Evolutionary conservation across 2,113 vertebrate species (phyloP).

Genomic region (Donacobius atricapilla): DNA sequence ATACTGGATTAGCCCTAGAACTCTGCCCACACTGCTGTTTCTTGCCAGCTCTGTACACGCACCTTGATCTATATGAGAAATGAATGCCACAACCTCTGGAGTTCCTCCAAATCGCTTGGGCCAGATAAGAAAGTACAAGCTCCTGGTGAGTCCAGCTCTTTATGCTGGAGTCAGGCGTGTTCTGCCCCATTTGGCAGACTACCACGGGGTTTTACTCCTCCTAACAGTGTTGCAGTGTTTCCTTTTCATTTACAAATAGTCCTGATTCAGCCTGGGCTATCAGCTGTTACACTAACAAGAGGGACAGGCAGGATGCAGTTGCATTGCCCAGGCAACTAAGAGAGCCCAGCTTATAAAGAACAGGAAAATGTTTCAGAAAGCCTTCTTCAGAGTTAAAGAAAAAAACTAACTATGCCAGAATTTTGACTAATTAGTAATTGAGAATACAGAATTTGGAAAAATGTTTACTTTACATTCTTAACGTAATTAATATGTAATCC

Average conservation of each 20-base stretch:
- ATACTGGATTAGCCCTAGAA: background rate
- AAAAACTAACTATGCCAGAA: background rate
- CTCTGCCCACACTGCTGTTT: background rate
- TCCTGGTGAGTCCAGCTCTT: background rate
- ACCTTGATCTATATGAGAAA: background rate
- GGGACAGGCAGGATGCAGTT: background rate
- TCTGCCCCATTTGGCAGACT: conserved; percentile 33
- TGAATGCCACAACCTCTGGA: background rate
- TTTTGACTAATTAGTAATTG: background rate
- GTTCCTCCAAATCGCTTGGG: background rate
- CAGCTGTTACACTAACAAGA: background rate
- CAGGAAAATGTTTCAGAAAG: background rate
- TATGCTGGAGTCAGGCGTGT: background rate
- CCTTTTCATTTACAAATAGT: conserved; percentile 28
- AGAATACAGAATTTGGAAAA: background rate
- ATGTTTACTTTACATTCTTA: background rate
- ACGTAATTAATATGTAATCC: rapidly evolving
- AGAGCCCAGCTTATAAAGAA: background rate
- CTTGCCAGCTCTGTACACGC: background rate
- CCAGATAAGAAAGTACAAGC: conserved; percentile 3
- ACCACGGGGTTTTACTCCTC: background rate
- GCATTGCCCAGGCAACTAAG: conserved; percentile 14
- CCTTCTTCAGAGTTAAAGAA: background rate
- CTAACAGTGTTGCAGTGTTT: conserved; percentile 35
- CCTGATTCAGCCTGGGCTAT: background rate